Evolutionary conservation across 2,797 vertebrate genomes (phyloP).

Genomic region (Bradypus variegatus): DNA sequence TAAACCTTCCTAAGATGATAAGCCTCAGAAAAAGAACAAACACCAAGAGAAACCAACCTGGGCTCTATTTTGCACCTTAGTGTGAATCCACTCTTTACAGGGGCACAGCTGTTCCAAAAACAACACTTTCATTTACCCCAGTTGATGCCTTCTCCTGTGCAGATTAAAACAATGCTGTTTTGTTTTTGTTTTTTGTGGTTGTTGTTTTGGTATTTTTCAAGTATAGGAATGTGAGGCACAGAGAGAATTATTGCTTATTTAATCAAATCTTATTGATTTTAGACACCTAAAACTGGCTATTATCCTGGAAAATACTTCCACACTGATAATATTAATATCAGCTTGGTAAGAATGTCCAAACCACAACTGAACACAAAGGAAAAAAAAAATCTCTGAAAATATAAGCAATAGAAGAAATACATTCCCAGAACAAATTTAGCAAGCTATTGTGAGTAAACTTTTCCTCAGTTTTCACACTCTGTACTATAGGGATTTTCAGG

Average conservation of each 20-base stretch:
- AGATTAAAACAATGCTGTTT: not conserved
- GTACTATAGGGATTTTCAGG: conserved; percentile 38
- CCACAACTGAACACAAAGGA: not conserved
- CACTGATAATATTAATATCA: not conserved
- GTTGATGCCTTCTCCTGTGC: not conserved
- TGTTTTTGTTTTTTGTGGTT: not conserved
- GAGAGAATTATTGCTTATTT: not conserved
- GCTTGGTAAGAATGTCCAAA: not conserved
- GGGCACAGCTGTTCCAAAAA: not conserved
- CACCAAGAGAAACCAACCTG: not conserved
- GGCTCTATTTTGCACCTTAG: not conserved
- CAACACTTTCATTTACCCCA: not conserved
- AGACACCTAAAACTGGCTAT: not conserved
- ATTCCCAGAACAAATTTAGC: not conserved
- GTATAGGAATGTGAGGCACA: not conserved
- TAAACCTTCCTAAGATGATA: not conserved
- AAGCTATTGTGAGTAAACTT: not conserved
- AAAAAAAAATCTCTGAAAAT: not conserved
- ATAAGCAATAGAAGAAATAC: not conserved
- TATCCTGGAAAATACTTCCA: not conserved
- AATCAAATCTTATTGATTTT: not conserved
- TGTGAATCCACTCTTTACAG: not conserved
- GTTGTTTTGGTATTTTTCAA: not conserved
- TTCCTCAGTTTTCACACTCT: not conserved
- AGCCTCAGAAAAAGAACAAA: not conserved